Percentiles rank a stretch among this genome's conserved stretches.
phyloP scores from a whole-genome alignment of 1,140 invertebrate species.

The Ctenoplectra terminalis region DNA sequence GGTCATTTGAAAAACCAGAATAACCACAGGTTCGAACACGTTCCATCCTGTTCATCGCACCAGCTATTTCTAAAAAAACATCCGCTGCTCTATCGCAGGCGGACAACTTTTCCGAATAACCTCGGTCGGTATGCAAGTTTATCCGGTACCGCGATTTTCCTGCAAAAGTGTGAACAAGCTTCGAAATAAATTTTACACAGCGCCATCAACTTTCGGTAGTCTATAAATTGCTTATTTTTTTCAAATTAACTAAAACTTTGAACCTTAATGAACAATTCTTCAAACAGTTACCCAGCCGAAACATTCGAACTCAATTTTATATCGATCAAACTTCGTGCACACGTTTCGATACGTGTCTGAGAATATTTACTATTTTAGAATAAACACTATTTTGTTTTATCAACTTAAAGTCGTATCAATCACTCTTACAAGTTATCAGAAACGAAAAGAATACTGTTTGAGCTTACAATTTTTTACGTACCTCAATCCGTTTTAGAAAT shows the following conservation, averaged over 20 bases:
- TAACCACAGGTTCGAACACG: not conserved
- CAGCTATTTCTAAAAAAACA: not conserved
- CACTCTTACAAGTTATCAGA: too few species aligned
- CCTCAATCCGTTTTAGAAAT: not conserved
- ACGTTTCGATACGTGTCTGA: too few species aligned
- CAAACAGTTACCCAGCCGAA: not conserved
- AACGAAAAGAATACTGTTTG: too few species aligned
- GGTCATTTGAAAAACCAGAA: not conserved
- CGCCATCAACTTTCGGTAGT: not conserved
- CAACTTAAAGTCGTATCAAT: too few species aligned
- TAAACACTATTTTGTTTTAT: not conserved
- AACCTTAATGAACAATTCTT: not conserved
- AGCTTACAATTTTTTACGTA: too few species aligned
- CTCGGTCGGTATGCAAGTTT: not conserved
- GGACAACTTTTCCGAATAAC: too few species aligned
- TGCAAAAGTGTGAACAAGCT: not conserved
- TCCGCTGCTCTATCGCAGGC: not conserved
- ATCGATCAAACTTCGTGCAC: conserved; percentile 16
- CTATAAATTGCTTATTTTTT: not conserved
- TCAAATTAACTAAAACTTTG: too few species aligned
- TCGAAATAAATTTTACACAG: conserved; percentile 8
- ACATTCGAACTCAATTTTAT: not conserved
- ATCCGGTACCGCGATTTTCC: not conserved
- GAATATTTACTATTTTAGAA: not conserved
- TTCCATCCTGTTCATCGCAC: not conserved